Percentiles rank a stretch among this genome's conserved stretches.
These are phyloP conservation scores for Hydrocynus forskahlii DNA, from an alignment of 2,797 vertebrate genomes.

Conservation along the genomic window DNA sequence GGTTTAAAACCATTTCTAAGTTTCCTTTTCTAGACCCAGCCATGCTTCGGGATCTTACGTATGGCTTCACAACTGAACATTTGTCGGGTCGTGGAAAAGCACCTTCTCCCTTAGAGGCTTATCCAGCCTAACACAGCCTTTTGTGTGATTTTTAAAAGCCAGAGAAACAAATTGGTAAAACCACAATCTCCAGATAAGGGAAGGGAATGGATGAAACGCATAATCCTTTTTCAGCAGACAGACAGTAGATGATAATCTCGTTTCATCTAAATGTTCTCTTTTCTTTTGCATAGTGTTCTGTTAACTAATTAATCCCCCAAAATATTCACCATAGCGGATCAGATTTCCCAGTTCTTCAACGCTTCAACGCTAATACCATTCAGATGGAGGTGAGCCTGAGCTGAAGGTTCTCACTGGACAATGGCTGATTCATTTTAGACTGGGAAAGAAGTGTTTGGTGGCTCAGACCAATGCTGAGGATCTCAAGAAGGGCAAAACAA, in stretches of 20 bases:
- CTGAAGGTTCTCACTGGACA: slow-evolving; percentile 42
- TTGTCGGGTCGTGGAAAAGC: slow-evolving; percentile 35
- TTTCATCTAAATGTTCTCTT: slow-evolving; percentile 66
- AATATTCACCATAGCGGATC: slow-evolving; percentile 63
- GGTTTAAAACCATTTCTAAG: neutral
- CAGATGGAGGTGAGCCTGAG: slow-evolving; percentile 23
- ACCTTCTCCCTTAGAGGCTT: slow-evolving; percentile 48
- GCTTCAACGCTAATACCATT: slow-evolving; percentile 51
- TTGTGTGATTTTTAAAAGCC: slow-evolving; percentile 63
- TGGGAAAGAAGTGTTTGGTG: slow-evolving; percentile 27
- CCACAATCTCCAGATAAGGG: slow-evolving; percentile 71
- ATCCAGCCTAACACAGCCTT: slow-evolving; percentile 46
- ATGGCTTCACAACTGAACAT: neutral
- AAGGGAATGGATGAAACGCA: slow-evolving; percentile 57
- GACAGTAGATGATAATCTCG: slow-evolving; percentile 70
- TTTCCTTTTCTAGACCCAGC: neutral
- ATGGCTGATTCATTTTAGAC: slow-evolving; percentile 49
- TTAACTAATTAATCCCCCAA: slow-evolving; percentile 70
- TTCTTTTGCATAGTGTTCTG: slow-evolving; percentile 62
- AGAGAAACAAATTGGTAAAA: slow-evolving; percentile 69
- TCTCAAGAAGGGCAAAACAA: slow-evolving; percentile 7
- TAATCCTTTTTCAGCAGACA: slow-evolving; percentile 73
- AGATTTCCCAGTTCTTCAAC: slow-evolving; percentile 59
- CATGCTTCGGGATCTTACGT: neutral
- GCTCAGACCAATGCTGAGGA: slow-evolving; percentile 11